phyloP scores from a whole-genome alignment of 2,113 vertebrate species.

The Pycnonotus jocosus region DNA sequence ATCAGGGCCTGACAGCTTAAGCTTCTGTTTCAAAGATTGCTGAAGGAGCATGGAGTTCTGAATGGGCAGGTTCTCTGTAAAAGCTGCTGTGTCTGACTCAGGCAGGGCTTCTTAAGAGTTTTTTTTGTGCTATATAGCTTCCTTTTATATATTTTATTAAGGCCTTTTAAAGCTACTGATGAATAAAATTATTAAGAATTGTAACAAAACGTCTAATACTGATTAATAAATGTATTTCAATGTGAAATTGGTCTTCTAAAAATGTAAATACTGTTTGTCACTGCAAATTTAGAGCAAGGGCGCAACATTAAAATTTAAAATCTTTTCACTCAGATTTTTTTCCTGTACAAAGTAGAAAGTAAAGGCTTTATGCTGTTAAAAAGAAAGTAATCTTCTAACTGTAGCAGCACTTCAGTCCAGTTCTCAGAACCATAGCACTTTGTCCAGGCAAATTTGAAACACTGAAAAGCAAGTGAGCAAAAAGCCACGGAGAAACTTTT shows the following conservation, averaged over 20 bases:
- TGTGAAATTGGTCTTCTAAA: neutral
- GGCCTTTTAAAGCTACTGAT: neutral
- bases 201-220: neutral
- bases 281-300: neutral
- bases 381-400: neutral
- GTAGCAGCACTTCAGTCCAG: neutral
- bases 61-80: neutral
- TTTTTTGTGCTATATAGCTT: neutral
- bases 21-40: neutral
- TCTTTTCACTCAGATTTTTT: neutral
- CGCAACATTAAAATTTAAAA: neutral
- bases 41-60: neutral
- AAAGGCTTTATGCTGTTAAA: neutral
- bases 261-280: neutral
- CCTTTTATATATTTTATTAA: neutral
- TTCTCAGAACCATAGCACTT: neutral
- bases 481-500: neutral
- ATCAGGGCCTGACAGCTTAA: neutral
- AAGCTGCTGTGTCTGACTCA: neutral
- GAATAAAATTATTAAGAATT: neutral
- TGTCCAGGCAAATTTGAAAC: neutral
- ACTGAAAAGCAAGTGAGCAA: neutral
- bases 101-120: neutral
- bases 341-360: neutral
- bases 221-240: neutral